A percentile compares a stretch with the other conserved stretches of the same genome.
Conservation (phyloP, 2,888 invertebrate species). For the Apodemia duryi region DNA sequence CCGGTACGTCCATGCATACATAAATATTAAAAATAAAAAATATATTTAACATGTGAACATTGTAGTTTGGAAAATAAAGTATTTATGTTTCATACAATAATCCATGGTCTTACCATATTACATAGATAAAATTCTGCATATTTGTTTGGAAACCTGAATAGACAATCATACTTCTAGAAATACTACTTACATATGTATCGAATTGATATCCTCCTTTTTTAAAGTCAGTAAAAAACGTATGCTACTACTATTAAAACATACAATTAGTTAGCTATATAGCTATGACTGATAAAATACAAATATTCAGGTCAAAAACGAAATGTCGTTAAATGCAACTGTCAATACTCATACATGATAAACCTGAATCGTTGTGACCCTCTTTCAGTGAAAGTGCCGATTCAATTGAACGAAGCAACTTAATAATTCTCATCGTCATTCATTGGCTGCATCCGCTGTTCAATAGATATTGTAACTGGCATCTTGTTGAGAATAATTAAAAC, state of each 20-base stretch:
- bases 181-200: too few relatives aligned
- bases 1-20: too few relatives aligned
- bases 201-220: too few relatives aligned
- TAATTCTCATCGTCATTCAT: constrained; percentile 31
- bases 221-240: too few relatives aligned
- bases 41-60: too few relatives aligned
- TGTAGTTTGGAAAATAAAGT: too few relatives aligned
- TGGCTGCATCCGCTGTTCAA: constrained; percentile 21
- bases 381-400: constrained; percentile 42
- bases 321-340: not conserved
- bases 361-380: constrained; percentile 32
- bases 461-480: not conserved
- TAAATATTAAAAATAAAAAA: too few relatives aligned
- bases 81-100: too few relatives aligned
- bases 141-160: too few relatives aligned
- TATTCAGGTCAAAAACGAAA: constrained; percentile 5
- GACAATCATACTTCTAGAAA: too few relatives aligned
- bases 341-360: constrained; percentile 7
- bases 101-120: too few relatives aligned
- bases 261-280: not conserved
- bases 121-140: too few relatives aligned
- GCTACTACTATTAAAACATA: not conserved
- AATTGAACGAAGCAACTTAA: constrained; percentile 31
- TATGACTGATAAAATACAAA: not conserved
- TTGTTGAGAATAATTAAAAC: not conserved